Evolutionary conservation across 2,888 invertebrate genomes (phyloP), one percentile per base, ranked within the genome.

Genomic region (Neocrepidodera transversa): DNA sequence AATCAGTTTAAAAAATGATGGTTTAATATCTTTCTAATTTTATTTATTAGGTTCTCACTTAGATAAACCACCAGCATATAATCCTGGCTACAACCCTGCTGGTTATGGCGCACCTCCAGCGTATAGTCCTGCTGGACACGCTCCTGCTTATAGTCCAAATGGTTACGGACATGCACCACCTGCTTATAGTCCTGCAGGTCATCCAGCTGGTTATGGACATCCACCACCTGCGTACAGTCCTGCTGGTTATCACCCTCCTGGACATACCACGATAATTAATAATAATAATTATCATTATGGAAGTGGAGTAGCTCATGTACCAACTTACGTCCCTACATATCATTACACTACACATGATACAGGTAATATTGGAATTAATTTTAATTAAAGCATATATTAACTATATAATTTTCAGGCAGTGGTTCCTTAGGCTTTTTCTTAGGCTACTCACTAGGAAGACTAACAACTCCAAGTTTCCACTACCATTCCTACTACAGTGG

Each of bases 371-470:
- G 30, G n/a, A 35, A 35, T 35, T 43, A 43, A 23, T 20, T n/a
- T 23, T 17, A 42, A 1, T 10, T n/a, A n/a, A n/a, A n/a, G n/a
- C n/a, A n/a, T n/a, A n/a, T n/a, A n/a, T n/a, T n/a, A n/a, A n/a
- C n/a, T n/a, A n/a, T n/a, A n/a, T n/a, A n/a, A n/a, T 11, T 52
- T 28, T 2, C 10, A 52, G 75, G 75, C n/a, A 74, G 73, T 64
- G 70, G 71, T 7, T 64, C 68, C 18, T 58, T 76, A 26, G 76
- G 76, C 3, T 75, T 76, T 52, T 76, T 72, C 64, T 62, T 76
- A 2, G 76, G 76, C 1, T 76, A 76, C 50, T 69, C 72, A 6
- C 42, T 76, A 23, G 76, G 68, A 4, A 69, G 68, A 62, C 10
- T 76, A 4, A 73, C 71, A 18, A 74, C 74, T 3, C 76, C 76